Evolutionary conservation across 2,113 vertebrate species (phyloP).

Genomic region (Myiagra hebetior): DNA sequence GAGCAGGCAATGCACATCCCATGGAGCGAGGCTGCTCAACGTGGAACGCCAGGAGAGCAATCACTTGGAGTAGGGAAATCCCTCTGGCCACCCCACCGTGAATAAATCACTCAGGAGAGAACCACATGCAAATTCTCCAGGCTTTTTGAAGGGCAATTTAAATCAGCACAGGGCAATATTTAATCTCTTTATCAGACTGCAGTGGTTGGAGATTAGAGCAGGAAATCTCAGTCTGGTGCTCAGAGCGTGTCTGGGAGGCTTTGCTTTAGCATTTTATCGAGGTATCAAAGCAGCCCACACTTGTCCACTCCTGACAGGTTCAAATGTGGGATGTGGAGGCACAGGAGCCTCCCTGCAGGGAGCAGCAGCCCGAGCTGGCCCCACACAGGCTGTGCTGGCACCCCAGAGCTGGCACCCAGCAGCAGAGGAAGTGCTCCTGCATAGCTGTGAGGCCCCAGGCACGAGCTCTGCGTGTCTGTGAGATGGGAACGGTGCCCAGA

Average conservation of each 20-base stretch:
- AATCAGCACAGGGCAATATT: background rate
- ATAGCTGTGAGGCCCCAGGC: background rate
- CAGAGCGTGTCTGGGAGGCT: background rate
- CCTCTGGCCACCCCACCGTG: background rate
- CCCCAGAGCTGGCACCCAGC: background rate
- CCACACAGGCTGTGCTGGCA: background rate
- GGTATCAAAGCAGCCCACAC: background rate
- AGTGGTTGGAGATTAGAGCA: background rate
- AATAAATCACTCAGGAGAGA: background rate
- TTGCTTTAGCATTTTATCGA: background rate
- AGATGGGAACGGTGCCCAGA: slow-evolving; percentile 13
- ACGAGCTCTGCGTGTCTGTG: background rate
- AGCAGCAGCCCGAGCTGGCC: background rate
- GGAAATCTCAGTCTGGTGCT: background rate
- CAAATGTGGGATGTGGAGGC: background rate
- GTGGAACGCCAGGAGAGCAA: background rate
- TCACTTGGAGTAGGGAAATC: background rate
- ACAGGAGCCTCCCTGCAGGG: background rate
- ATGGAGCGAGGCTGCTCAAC: background rate
- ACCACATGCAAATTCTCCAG: background rate
- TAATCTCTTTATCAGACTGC: slow-evolving; percentile 9
- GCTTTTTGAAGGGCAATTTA: background rate
- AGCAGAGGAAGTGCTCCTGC: background rate
- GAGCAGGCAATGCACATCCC: background rate
- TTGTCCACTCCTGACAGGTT: background rate